Evolutionary conservation across 2,888 invertebrate genomes (phyloP), one percentile per base, ranked within the genome.

Genomic region (Limnephilus marmoratus): DNA sequence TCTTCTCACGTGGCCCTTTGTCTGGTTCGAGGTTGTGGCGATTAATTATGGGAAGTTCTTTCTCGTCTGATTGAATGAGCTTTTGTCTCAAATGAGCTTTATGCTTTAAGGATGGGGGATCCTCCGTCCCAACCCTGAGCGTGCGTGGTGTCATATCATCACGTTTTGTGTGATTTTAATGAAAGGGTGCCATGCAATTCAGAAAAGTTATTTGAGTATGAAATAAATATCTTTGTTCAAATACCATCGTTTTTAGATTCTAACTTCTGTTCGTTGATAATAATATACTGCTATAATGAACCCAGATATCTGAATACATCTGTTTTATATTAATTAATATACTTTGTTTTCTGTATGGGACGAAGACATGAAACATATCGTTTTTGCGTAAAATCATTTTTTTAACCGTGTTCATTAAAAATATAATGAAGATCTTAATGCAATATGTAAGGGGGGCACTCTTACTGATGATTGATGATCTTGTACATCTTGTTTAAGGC

Each of bases 31-130:
- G 81, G 85, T 53, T 49, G 81, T 87, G 90, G 45, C 91, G 92
- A 92, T 93, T 93, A 93, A 93, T 93, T 93, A 93, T 93, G 92
- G 91, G 91, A 93, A 91, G 85, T 91, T 91, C 91, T 90, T 90
- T 90, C 87, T 90, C 82, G 87, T 90, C 49, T 90, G 80, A 90
- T 85, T 90, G 85, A 88, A 81, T 82, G 88, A 88, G 89, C 53
- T 83, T 91, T 91, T 91, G 91, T 91, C 90, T 92, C 91, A 81
- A 29, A 68, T 83, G 83, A 90, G 82, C 83, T 90, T 82, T 90
- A 34, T 68, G 90, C n/a, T 90, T 85, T 49, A 90, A 90, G 81
- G 49, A 82, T 85, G 85, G 45, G 68, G 68, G 68, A n/a, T 24
- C 15, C 86, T 45, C 29, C 1, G 0, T n/a, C 13, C 45, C 49